These are phyloP conservation scores for Meda fulgida DNA, from an alignment of 2,797 vertebrate species.

Conservation along the genomic window DNA sequence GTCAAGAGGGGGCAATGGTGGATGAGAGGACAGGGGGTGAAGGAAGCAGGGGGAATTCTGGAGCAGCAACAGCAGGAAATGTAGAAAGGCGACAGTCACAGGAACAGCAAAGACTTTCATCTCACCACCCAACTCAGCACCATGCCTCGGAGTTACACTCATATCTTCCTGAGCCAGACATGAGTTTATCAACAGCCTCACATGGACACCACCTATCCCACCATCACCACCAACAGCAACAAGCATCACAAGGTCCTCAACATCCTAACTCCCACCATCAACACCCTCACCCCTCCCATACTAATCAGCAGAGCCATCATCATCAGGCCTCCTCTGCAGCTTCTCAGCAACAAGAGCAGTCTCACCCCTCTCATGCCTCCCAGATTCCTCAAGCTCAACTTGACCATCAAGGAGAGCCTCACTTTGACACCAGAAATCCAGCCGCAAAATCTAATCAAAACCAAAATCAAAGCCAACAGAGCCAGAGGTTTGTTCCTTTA, in stretches of 20 bases:
- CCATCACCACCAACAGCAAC: slow-evolving; percentile 74
- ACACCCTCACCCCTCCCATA: slow-evolving; percentile 68
- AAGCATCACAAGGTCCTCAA: slow-evolving; percentile 52
- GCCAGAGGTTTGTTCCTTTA: slow-evolving; percentile 87
- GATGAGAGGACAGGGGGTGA: slow-evolving; percentile 74
- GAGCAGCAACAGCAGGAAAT: slow-evolving; percentile 57
- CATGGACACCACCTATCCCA: slow-evolving; percentile 82
- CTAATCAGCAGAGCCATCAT: slow-evolving; percentile 73
- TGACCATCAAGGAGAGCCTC: slow-evolving; percentile 86
- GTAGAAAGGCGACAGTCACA: slow-evolving; percentile 73
- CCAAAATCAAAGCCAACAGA: slow-evolving; percentile 80
- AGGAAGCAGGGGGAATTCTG: slow-evolving; percentile 67
- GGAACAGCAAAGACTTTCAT: slow-evolving; percentile 66
- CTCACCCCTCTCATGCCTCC: slow-evolving; percentile 76
- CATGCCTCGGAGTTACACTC: slow-evolving; percentile 79
- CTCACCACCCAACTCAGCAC: slow-evolving; percentile 77
- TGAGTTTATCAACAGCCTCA: slow-evolving; percentile 73
- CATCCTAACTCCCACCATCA: slow-evolving; percentile 61
- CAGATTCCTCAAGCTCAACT: slow-evolving; percentile 73
- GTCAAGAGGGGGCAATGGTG: slow-evolving; percentile 70
- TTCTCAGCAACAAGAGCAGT: slow-evolving; percentile 74
- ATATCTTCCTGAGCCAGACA: slow-evolving; percentile 80
- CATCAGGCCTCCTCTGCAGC: slow-evolving; percentile 73
- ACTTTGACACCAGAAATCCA: slow-evolving; percentile 79
- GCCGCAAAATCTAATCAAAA: slow-evolving; percentile 76